Evolutionary conservation across 2,797 vertebrate species (phyloP), one percentile per base, ranked within the genome.

Genomic region (Xiphophorus birchmanni): DNA sequence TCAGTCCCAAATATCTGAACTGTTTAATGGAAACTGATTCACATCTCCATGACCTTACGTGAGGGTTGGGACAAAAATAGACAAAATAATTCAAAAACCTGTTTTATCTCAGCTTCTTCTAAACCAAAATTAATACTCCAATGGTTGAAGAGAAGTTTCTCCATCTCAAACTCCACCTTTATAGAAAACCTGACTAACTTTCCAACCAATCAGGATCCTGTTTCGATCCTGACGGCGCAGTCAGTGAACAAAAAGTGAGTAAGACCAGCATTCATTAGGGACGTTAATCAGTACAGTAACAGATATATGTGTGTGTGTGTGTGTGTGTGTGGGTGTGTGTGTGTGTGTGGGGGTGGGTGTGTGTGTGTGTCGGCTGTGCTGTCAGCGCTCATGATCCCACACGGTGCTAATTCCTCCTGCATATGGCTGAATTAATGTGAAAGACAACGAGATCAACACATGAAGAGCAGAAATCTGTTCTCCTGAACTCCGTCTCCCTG

Each of bases 341-440:
- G 45, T 73, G 78, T 35, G 47, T 79, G 47, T 56, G 42, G 10
- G 42, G 10, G 42, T 44, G 42, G 11, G 42, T 42, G 40, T 42
- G 37, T 37, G 52, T 56, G 78, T 29, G 54, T 81, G 42, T 50
- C 3, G n/a, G 80, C 78, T 82, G 65, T 58, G 72, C 79, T 88
- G 86, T 84, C 85, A 83, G 65, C 17, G 7, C 1, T 79, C 87
- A 87, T 82, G 84, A 82, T 85, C 21, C 76, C 86, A 90, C 76
- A 83, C 74, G 56, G 80, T 8, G 79, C 81, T 75, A 58, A 67
- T 85, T 92, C 77, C 85, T 82, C 54, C 80, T 86, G 81, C 90
- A 92, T 91, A 91, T 89, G 92, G 84, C 76, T 86, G 87, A 87
- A 87, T 90, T 86, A 87, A 80, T 78, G 80, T 72, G 65, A 65